Percentiles rank a stretch among this genome's conserved stretches.
These are phyloP conservation scores for Drosophila chauvacae DNA, from an alignment of 1,140 invertebrate genomes.

Conservation along the genomic window DNA sequence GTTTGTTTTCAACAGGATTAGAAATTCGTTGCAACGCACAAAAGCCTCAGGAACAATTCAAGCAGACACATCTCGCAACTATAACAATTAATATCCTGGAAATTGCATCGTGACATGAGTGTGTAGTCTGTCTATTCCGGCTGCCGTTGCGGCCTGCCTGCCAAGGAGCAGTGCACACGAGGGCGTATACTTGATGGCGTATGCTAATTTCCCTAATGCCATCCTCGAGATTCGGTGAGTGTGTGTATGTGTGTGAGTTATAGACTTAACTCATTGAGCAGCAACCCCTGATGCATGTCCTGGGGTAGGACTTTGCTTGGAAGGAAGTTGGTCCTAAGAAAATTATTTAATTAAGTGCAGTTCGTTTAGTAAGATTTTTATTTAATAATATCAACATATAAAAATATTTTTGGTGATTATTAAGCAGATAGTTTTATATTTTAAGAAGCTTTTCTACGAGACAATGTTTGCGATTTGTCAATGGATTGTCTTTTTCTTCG, in stretches of 20 bases:
- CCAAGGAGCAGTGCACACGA: conserved; percentile 54
- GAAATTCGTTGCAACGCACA: conserved; percentile 77
- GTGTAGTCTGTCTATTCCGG: conserved; percentile 52
- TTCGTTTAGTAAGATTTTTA: not conserved
- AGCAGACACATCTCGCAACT: conserved; percentile 82
- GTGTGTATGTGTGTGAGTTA: conserved; percentile 60
- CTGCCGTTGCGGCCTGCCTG: conserved; percentile 26
- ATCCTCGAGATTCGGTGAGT: conserved; percentile 20
- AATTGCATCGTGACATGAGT: conserved; percentile 57
- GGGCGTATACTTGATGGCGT: conserved; percentile 77
- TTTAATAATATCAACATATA: not conserved
- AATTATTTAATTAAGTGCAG: conserved; percentile 37
- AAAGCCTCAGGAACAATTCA: conserved; percentile 81
- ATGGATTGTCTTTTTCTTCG: conserved; percentile 16
- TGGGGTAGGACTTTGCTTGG: not conserved
- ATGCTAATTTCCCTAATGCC: conserved; percentile 77
- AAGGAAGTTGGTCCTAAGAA: conserved; percentile 5
- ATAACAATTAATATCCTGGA: conserved; percentile 82
- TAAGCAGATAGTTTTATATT: not conserved
- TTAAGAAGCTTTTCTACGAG: conserved; percentile 6
- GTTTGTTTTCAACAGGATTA: conserved; percentile 83
- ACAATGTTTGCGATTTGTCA: conserved; percentile 45
- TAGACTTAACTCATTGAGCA: conserved; percentile 42
- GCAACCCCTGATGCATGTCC: conserved; percentile 21
- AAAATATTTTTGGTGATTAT: not conserved